Conservation (phyloP, 2,797 vertebrate genomes). For the Poeciliopsis infans region DNA sequence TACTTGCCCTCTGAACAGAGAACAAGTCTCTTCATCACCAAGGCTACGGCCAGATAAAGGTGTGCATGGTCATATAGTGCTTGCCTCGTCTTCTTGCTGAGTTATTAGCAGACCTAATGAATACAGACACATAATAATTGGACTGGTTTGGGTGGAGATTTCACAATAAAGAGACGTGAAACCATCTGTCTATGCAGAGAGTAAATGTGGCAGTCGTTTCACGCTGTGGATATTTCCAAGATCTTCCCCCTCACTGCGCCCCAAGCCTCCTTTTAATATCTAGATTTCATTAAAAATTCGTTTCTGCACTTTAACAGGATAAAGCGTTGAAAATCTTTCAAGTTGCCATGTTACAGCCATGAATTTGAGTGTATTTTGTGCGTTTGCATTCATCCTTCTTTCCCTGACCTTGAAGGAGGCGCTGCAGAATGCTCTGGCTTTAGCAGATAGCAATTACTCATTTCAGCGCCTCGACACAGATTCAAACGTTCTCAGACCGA, state of each 20-base stretch:
- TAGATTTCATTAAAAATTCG: not conserved
- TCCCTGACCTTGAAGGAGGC: not conserved
- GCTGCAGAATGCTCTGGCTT: not conserved
- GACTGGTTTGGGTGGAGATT: not conserved
- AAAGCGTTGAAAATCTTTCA: not conserved
- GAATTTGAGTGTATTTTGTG: not conserved
- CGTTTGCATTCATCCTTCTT: not conserved
- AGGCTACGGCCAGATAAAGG: not conserved
- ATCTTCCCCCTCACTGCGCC: not conserved
- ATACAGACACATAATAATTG: not conserved
- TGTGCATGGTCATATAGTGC: not conserved
- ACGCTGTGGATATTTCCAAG: not conserved
- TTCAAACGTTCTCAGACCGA: constrained; percentile 20
- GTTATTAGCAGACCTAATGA: not conserved
- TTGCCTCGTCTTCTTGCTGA: not conserved
- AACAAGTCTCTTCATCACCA: not conserved
- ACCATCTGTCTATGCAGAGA: not conserved
- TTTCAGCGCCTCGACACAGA: not conserved
- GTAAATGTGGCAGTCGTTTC: not conserved
- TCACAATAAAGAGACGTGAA: not conserved
- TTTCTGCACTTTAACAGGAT: not conserved
- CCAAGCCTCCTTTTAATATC: not conserved
- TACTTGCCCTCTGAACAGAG: not conserved
- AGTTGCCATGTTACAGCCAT: not conserved
- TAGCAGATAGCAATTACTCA: not conserved